phyloP scores from a whole-genome alignment of 2,113 vertebrate genomes.

The Gasterosteus nipponicus region DNA sequence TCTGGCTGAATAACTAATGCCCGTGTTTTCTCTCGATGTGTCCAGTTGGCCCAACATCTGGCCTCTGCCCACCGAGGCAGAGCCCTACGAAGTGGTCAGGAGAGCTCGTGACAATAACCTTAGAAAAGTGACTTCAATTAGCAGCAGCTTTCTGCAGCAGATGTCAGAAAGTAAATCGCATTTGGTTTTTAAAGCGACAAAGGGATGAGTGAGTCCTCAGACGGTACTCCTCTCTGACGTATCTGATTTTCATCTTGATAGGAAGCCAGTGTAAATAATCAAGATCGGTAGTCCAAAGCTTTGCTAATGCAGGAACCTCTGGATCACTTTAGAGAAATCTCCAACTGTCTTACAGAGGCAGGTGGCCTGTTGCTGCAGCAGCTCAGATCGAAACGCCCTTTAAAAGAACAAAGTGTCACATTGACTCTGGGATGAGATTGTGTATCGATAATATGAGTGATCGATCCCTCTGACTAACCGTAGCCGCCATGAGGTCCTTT shows the following conservation, averaged over 20 bases:
- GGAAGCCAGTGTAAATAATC: not conserved
- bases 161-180: not conserved
- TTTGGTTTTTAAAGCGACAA: not conserved
- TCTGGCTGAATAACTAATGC: conserved; percentile 71
- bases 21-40: conserved; percentile 60
- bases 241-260: not conserved
- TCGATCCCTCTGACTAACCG: not conserved
- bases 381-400: not conserved
- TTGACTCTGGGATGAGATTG: not conserved
- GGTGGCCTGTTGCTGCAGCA: not conserved
- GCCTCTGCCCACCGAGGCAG: conserved; percentile 82
- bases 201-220: not conserved
- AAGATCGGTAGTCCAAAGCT: not conserved
- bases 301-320: not conserved
- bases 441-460: conserved; percentile 5
- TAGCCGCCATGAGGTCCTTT: not conserved
- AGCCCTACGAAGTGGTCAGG: conserved; percentile 84
- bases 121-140: conserved; percentile 4
- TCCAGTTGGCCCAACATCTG: conserved; percentile 90
- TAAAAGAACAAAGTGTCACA: not conserved
- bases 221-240: not conserved
- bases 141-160: not conserved
- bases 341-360: not conserved
- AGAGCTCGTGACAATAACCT: conserved; percentile 73
- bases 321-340: not conserved